Percentiles rank a stretch among this genome's conserved stretches.
Conservation (phyloP, 2,888 invertebrate species). For the Lasioglossum villosulum region DNA sequence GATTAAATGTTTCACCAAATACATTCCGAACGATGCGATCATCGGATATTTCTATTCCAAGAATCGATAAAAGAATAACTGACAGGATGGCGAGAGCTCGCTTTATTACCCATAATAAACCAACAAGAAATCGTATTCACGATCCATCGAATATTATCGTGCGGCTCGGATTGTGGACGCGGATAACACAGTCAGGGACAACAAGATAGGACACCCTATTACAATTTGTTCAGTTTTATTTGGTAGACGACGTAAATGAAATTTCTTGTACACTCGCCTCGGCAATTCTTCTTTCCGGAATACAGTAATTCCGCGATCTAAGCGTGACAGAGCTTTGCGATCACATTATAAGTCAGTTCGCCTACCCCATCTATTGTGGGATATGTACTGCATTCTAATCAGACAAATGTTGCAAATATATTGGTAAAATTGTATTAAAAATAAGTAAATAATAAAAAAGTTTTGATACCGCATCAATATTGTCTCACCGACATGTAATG, state of each 20-base stretch:
- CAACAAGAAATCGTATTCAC: not conserved
- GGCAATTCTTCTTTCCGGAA: too few species aligned
- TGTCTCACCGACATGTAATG: too few species aligned
- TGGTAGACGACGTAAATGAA: not conserved
- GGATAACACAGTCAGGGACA: not conserved
- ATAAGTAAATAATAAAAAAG: too few species aligned
- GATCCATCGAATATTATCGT: not conserved
- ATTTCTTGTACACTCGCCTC: not conserved
- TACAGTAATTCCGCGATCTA: too few species aligned
- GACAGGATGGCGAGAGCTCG: not conserved
- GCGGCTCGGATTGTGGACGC: not conserved
- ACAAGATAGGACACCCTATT: not conserved
- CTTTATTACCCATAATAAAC: conserved; percentile 12
- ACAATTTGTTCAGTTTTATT: not conserved
- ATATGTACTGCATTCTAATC: too few species aligned
- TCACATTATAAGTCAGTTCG: too few species aligned
- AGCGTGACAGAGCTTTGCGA: too few species aligned
- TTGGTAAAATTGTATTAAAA: too few species aligned
- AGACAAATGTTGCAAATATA: too few species aligned
- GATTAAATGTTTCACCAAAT: not conserved
- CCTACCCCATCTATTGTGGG: too few species aligned
- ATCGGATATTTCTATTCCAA: not conserved
- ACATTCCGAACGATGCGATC: not conserved
- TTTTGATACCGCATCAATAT: too few species aligned
- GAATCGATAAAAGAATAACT: conserved; percentile 2